Percentiles rank a stretch among this genome's conserved stretches.
These are phyloP conservation scores for Bucco capensis DNA, from an alignment of 2,113 vertebrate genomes.

Conservation along the genomic window DNA sequence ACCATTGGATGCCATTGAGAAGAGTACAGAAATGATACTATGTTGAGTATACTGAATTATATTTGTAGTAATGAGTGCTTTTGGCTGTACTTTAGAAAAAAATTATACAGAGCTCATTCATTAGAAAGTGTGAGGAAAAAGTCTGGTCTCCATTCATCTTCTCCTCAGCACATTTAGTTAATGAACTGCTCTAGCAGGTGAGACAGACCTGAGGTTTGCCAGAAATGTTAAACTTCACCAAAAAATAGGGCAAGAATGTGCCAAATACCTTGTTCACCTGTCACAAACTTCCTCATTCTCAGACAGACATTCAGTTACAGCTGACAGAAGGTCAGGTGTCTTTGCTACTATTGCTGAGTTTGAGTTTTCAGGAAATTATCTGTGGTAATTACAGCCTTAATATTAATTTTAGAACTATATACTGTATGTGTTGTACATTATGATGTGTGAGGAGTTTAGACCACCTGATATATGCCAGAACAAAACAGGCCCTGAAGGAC, in stretches of 20 bases:
- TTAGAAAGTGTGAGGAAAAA: not conserved
- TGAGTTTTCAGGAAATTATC: not conserved
- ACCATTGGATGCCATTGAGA: no score
- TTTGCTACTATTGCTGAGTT: not conserved
- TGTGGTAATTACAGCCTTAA: not conserved
- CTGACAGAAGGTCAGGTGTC: not conserved
- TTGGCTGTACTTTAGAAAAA: not conserved
- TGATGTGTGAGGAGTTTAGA: not conserved
- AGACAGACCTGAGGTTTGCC: not conserved
- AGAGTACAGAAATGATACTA: not conserved
- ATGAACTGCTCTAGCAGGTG: not conserved
- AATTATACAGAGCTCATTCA: not conserved
- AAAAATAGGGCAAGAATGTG: not conserved
- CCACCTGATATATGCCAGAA: not conserved
- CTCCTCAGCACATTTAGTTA: not conserved
- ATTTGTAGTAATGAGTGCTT: not conserved
- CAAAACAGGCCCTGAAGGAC: not conserved
- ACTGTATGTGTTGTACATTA: not conserved
- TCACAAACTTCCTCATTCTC: not conserved
- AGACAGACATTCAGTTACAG: not conserved
- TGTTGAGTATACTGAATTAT: not conserved
- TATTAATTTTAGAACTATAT: not conserved
- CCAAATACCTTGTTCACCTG: not conserved
- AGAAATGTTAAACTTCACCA: not conserved
- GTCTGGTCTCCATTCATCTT: not conserved